A percentile compares a stretch with the other conserved stretches of the same genome.
Conservation (phyloP, 1,140 invertebrate genomes). For the Mizuhopecten yessoensis region DNA sequence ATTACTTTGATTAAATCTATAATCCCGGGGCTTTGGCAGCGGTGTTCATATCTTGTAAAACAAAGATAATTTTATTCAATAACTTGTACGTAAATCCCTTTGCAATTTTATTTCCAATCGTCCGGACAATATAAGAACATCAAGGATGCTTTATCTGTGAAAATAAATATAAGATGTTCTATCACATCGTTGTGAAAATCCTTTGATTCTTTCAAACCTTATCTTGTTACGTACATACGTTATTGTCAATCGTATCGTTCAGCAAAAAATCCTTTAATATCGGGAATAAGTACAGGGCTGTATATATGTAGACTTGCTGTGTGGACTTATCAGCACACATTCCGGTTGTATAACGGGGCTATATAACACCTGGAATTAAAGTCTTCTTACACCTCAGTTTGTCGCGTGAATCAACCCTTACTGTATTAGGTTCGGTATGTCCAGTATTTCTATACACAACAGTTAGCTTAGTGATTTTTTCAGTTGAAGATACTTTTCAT, state of each 20-base stretch:
- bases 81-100: neutral
- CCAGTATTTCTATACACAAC: neutral
- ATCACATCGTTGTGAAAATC: slow-evolving; percentile 33
- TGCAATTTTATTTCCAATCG: neutral
- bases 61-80: slow-evolving; percentile 27
- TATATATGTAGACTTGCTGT: neutral
- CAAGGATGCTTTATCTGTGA: neutral
- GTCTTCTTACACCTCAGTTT: neutral
- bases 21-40: neutral
- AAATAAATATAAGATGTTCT: neutral
- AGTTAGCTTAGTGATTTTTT: neutral
- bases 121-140: neutral
- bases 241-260: neutral
- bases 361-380: neutral
- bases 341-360: neutral
- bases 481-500: neutral
- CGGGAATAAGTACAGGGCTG: neutral
- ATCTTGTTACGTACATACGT: slow-evolving; percentile 10
- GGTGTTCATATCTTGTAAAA: slow-evolving; percentile 33
- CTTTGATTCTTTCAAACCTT: slow-evolving; percentile 2
- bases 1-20: slow-evolving; percentile 2
- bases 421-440: neutral
- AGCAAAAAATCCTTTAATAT: neutral
- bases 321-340: neutral
- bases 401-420: neutral